A percentile compares a stretch with the other conserved stretches of the same genome.
phyloP scores from a whole-genome alignment of 2,797 vertebrate species.

The Alosa sapidissima region DNA sequence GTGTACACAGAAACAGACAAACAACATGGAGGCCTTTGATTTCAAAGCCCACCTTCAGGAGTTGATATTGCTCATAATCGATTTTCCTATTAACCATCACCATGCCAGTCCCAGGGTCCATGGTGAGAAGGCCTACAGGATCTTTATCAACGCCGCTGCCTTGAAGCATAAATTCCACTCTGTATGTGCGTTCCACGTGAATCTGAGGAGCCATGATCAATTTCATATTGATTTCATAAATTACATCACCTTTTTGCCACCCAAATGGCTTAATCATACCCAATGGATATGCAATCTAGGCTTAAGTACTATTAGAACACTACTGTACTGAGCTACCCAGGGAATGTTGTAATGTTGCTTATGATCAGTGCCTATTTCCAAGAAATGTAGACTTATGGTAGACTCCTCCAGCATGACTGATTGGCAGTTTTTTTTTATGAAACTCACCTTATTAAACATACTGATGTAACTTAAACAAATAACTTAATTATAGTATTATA shows the following conservation, averaged over 20 bases:
- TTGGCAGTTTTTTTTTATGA: too few relatives aligned
- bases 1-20: background rate
- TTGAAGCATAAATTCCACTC: slow-evolving; percentile 51
- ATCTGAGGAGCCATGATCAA: slow-evolving; percentile 52
- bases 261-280: background rate
- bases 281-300: too few relatives aligned
- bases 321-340: too few relatives aligned
- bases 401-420: too few relatives aligned
- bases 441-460: too few relatives aligned
- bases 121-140: slow-evolving; percentile 66
- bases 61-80: slow-evolving; percentile 59
- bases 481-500: background rate
- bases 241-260: background rate
- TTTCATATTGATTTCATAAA: background rate
- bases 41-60: slow-evolving; percentile 50
- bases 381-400: too few relatives aligned
- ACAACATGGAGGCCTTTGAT: background rate
- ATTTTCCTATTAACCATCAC: slow-evolving; percentile 59
- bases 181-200: slow-evolving; percentile 35
- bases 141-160: slow-evolving; percentile 68
- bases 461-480: too few relatives aligned
- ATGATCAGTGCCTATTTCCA: too few relatives aligned
- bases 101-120: slow-evolving; percentile 50
- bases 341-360: too few relatives aligned
- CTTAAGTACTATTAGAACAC: too few relatives aligned